Conservation (phyloP, 2,113 vertebrate genomes). For the Coturnix japonica region DNA sequence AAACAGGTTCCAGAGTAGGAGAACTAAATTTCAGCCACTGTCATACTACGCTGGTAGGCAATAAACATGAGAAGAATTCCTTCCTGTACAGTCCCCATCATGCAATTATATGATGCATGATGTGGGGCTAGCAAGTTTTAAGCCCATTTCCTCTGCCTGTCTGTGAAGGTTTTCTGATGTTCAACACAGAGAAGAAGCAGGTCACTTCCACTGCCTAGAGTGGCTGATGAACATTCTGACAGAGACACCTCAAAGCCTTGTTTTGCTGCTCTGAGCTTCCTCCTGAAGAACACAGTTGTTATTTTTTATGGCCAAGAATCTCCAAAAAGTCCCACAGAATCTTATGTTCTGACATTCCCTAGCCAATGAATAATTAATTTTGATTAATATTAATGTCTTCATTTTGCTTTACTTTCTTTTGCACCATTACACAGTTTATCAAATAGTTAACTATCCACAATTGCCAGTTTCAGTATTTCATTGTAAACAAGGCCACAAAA, state of each 20-base stretch:
- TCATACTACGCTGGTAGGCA: fast-evolving
- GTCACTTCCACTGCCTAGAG: neutral
- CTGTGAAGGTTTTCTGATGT: neutral
- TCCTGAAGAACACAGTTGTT: neutral
- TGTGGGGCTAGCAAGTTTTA: neutral
- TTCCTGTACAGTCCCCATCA: neutral
- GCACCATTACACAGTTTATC: neutral
- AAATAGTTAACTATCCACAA: neutral
- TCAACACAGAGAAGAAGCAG: neutral
- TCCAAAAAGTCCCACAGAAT: neutral
- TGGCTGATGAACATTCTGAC: neutral
- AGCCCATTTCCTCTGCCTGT: neutral
- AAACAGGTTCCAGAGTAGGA: neutral
- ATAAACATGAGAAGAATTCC: neutral
- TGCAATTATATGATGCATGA: neutral
- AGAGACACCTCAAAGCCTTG: neutral
- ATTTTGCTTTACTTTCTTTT: neutral
- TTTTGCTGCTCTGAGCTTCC: neutral
- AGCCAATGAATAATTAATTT: neutral
- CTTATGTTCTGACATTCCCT: neutral
- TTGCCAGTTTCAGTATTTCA: neutral
- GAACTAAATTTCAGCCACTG: neutral
- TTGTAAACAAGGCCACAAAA: neutral
- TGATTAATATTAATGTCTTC: neutral
- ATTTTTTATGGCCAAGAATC: neutral